These are phyloP conservation scores for Zosterops hypoxanthus DNA, from an alignment of 2,113 vertebrate genomes.

Conservation along the genomic window DNA sequence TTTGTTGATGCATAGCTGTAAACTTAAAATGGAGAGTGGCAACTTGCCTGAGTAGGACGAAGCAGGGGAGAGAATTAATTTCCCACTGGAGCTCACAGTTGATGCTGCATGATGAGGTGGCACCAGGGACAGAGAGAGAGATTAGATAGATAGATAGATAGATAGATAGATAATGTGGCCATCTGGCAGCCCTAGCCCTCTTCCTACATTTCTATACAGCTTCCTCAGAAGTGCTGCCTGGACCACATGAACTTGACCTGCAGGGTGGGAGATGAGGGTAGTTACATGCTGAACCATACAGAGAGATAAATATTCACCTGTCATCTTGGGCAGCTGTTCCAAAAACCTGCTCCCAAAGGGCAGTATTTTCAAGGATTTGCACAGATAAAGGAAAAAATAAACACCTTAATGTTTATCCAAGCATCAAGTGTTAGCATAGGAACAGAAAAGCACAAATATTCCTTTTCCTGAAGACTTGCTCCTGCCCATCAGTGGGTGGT, in stretches of 20 bases:
- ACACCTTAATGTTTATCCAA: background rate
- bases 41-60: background rate
- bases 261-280: background rate
- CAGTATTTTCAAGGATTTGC: background rate
- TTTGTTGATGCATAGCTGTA: background rate
- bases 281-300: background rate
- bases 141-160: background rate
- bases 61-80: background rate
- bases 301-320: background rate
- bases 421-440: background rate
- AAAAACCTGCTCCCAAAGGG: background rate
- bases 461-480: background rate
- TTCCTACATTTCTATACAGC: background rate
- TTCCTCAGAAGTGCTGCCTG: background rate
- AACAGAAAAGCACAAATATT: background rate
- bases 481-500: background rate
- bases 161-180: background rate
- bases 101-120: background rate
- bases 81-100: background rate
- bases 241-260: background rate
- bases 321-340: background rate
- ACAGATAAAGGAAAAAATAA: background rate
- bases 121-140: background rate
- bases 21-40: background rate
- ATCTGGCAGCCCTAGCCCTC: background rate